Conservation (phyloP, 2,888 invertebrate genomes). For the Campoplex nolae region DNA sequence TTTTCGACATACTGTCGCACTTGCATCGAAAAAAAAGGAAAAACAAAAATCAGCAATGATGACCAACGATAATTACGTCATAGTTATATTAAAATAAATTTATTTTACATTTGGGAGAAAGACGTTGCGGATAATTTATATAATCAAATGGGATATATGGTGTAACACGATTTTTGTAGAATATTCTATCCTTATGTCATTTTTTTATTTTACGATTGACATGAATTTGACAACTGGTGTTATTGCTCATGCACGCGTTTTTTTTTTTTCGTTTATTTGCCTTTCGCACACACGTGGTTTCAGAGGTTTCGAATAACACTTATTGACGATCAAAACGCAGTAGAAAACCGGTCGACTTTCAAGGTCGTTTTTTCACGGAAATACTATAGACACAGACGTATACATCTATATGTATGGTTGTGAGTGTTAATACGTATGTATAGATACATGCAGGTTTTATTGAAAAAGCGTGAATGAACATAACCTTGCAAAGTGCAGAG, state of each 20-base stretch:
- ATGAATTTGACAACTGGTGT: background rate
- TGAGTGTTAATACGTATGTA: background rate
- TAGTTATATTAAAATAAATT: background rate
- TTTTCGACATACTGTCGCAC: background rate
- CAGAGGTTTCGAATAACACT: slow-evolving; percentile 3
- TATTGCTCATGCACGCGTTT: background rate
- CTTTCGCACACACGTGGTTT: slow-evolving; percentile 44
- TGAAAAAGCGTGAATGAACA: slow-evolving; percentile 53
- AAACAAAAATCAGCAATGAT: background rate
- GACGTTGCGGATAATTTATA: background rate
- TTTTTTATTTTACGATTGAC: background rate
- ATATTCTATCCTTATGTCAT: background rate
- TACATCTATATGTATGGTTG: background rate
- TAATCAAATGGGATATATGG: background rate
- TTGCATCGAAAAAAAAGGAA: background rate
- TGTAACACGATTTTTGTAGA: background rate
- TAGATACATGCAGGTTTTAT: background rate
- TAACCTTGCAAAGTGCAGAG: slow-evolving; percentile 55
- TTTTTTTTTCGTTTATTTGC: slow-evolving; percentile 3
- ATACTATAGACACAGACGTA: slow-evolving; percentile 28
- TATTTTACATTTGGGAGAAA: background rate
- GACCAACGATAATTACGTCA: background rate
- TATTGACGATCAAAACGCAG: slow-evolving; percentile 46
- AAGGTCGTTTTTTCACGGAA: slow-evolving; percentile 54
- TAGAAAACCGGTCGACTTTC: slow-evolving; percentile 51